These are phyloP conservation scores for Drosophila eugracilis DNA, from an alignment of 1,140 invertebrate genomes.

Conservation along the genomic window DNA sequence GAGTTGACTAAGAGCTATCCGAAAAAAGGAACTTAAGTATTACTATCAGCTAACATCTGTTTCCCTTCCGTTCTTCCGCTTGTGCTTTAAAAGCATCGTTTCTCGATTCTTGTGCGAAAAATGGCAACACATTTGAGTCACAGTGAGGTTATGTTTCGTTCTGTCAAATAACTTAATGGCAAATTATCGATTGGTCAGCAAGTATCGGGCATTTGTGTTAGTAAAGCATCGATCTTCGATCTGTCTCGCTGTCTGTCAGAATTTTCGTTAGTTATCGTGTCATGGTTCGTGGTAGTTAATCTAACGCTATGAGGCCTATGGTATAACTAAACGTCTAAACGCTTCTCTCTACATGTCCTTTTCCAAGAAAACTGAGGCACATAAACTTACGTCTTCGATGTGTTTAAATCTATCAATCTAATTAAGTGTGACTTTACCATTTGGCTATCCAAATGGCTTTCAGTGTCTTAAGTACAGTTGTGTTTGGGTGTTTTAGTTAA, in stretches of 20 bases:
- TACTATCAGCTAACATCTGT: conserved; percentile 41
- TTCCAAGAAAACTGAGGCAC: conserved; percentile 72
- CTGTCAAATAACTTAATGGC: conserved; percentile 51
- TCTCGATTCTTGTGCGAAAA: conserved; percentile 39
- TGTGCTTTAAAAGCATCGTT: conserved; percentile 42
- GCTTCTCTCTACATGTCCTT: conserved; percentile 11
- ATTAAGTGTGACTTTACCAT: conserved; percentile 35
- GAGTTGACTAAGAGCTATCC: conserved; percentile 44
- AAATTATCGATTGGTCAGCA: conserved; percentile 36
- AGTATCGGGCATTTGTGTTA: conserved; percentile 44
- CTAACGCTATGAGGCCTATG: conserved; percentile 48
- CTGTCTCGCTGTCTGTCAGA: conserved; percentile 7
- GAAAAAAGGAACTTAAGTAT: conserved; percentile 52
- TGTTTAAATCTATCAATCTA: conserved; percentile 37
- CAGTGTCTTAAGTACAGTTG: conserved; percentile 67
- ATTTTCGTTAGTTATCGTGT: conserved; percentile 19
- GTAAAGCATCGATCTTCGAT: conserved; percentile 32
- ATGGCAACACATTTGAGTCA: conserved; percentile 64
- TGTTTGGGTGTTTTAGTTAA: background rate
- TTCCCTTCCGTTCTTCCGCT: conserved; percentile 14
- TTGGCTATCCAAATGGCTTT: conserved; percentile 20
- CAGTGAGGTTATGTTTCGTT: conserved; percentile 56
- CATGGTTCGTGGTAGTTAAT: conserved; percentile 31
- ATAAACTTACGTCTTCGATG: conserved; percentile 67
- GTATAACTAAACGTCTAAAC: conserved; percentile 53